Base-by-base conservation (phyloP, 92 coral and sea anemone species). In the Montipora capitata region DNA sequence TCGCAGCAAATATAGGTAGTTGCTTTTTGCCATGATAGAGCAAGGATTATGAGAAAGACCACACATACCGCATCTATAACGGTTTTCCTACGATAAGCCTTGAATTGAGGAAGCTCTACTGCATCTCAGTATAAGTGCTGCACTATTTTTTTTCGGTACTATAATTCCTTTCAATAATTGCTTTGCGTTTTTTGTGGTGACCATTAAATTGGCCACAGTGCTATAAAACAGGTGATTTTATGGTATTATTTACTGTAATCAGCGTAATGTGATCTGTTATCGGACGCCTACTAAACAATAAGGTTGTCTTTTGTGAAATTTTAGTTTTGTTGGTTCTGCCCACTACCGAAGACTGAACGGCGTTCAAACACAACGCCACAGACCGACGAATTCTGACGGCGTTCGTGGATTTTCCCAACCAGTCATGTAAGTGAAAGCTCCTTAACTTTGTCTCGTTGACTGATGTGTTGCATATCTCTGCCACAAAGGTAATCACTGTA, bases 141-240 rank as follows among this genome's bases (percentile, higher is more conserved):
- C 35, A 27, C 35, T 27, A 27, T 27, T 27, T 27, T 27, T 27
- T 27, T 27, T 27, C 35, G 35, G 35, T 27, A 27, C 35, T 27
- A 27, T 27, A 27, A 27, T 27, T 56, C 52, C 10, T 40, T 42
- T 56, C 58, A 13, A 2, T 44, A 66, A 80, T 17, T 70, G 67
- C 18, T 52, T 10, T n/a, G 58, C 56, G 15, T 59, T 41, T 65
- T 41, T 83, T 83, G 79, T 69, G 66, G 86, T 40, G 68, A 40
- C 45, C 52, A 40, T 51, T 12, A 39, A 83, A 8, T 83, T 61
- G 59, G 69, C 87, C 87, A 83, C 87, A 48, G 87, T 83, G 80
- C 13, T 12, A 70, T 40, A 72, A 83, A 73, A 83, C 87, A 83
- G 87, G 79, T 83, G 87, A 41, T 56, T 44, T 15, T 72, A 57